Percentiles rank a stretch among this genome's conserved stretches.
Conservation (phyloP, 2,888 invertebrate genomes). For the Coleophora flavipennella region DNA sequence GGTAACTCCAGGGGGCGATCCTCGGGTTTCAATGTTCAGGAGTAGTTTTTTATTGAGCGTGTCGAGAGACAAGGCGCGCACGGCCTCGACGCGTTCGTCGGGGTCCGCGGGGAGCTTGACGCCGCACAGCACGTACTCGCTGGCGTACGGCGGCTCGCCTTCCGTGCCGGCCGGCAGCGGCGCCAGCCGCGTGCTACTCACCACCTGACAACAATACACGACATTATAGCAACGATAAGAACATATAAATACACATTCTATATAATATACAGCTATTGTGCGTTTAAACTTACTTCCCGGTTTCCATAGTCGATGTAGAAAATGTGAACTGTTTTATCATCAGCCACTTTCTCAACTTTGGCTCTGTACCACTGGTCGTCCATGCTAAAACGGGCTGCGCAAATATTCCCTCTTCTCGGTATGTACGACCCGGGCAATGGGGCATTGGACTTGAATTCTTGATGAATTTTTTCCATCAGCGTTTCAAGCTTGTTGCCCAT, state of each 20-base stretch:
- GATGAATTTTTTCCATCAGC: constrained; percentile 87
- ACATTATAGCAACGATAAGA: too few species aligned
- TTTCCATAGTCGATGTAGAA: constrained; percentile 98
- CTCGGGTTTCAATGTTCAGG: constrained; percentile 87
- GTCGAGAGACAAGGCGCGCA: constrained; percentile 75
- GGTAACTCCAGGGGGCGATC: constrained; percentile 70
- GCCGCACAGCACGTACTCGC: constrained; percentile 90
- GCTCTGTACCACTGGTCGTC: constrained; percentile 98
- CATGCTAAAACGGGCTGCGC: constrained; percentile 88
- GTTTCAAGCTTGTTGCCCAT: constrained; percentile 89
- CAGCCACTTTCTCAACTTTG: constrained; percentile 86
- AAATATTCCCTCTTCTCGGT: constrained; percentile 88
- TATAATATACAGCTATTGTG: too few species aligned
- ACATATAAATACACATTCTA: too few species aligned
- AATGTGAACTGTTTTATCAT: constrained; percentile 80
- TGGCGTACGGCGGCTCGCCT: constrained; percentile 84
- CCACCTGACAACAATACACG: constrained; percentile 41
- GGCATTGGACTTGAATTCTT: constrained; percentile 87
- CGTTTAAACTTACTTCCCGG: constrained; percentile 74
- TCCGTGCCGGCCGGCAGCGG: constrained; percentile 81
- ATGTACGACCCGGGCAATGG: constrained; percentile 90
- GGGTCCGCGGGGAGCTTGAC: constrained; percentile 89
- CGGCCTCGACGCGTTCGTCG: constrained; percentile 85
- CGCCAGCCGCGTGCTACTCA: constrained; percentile 83
- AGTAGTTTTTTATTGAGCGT: constrained; percentile 82